Evolutionary conservation across 2,113 vertebrate genomes (phyloP), one percentile per base, ranked within the genome.

Genomic region (Nannobrachium achirus): DNA sequence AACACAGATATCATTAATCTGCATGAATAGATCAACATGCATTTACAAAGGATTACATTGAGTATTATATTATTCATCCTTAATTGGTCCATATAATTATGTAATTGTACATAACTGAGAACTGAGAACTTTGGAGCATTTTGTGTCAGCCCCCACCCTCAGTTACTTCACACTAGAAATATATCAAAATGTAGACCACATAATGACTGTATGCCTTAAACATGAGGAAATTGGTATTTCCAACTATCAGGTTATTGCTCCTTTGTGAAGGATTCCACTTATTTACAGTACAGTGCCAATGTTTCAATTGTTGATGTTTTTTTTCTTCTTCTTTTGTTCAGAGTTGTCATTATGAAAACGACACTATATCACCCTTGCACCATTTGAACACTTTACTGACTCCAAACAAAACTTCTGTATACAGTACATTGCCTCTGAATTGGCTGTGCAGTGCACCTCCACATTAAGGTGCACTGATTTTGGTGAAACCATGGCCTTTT

Each of bases 171-270:
- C 58, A 10, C 44, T 59, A 42, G 14, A 10, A 40, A 8, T 19
- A 60, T 74, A 40, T 73, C 10, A 51, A 45, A 71, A 69, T 10
- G 3, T 69, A 68, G n/a, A 68, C 48, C 65, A 66, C 55, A 71
- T 71, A 75, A 70, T 63, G 65, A 83, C 81, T 66, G 73, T 84
- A 77, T 85, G 82, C 88, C 85, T 89, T 87, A 84, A 73, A 80
- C 59, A 45, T 3, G 44, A 81, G 73, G 71, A 79, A 81, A 78
- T 78, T 46, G 51, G 16, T 69, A 75, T 76, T 74, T 80, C 75
- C 57, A 51, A 50, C 66, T 8, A 78, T 82, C 80, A 89, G 81
- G 79, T 86, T 78, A 63, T 71, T 66, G 63, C 20, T 65, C 69
- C 75, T 73, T 78, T 75, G 44, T 69, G 19, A 71, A 73, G 50